A percentile compares a stretch with the other conserved stretches of the same genome.
Conservation (phyloP, 2,113 vertebrate genomes). For the Delphinus delphis region DNA sequence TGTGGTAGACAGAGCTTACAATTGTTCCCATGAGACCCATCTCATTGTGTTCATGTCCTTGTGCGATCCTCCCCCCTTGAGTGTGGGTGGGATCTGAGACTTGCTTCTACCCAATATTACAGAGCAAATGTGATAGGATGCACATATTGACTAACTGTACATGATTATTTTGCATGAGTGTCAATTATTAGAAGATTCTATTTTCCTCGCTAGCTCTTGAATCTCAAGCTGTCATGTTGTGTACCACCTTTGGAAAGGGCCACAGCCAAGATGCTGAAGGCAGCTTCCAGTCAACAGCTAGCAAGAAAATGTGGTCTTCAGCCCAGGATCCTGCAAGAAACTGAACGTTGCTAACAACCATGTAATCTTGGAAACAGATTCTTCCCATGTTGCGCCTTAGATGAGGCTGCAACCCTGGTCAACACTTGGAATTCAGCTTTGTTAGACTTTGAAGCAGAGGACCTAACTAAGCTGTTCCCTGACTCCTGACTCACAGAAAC, state of each 20-base stretch:
- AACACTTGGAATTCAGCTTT: neutral
- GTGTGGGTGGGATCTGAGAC: neutral
- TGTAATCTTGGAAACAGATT: neutral
- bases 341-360: fast-evolving
- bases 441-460: neutral
- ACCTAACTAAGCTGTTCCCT: neutral
- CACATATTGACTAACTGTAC: neutral
- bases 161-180: neutral
- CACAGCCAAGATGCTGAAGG: neutral
- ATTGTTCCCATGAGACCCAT: neutral
- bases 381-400: neutral
- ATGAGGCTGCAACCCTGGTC: neutral
- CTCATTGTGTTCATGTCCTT: fast-evolving
- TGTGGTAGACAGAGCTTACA: neutral
- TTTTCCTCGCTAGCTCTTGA: neutral
- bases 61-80: fast-evolving
- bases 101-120: neutral
- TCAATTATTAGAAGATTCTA: neutral
- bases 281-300: neutral
- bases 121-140: neutral
- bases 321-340: neutral
- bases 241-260: neutral
- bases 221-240: neutral
- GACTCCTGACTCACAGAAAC: neutral
- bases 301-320: neutral